Evolutionary conservation across 2,797 vertebrate species (phyloP).

Genomic region (Zenarchopterus dispar): DNA sequence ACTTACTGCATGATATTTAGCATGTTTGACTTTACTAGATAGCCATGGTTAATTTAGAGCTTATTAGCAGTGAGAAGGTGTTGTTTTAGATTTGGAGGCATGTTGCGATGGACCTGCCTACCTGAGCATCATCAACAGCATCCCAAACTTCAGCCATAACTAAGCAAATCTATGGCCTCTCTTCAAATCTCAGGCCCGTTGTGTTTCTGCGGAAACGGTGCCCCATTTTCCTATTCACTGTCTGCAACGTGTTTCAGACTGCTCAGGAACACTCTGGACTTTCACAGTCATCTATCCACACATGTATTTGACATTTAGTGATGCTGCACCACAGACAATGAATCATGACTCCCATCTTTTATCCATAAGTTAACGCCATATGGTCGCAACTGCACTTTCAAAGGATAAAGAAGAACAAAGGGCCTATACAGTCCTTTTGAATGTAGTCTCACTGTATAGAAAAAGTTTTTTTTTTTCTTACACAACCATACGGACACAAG

Average conservation of each 20-base stretch:
- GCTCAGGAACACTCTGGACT: slow-evolving; percentile 24
- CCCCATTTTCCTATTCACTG: slow-evolving; percentile 14
- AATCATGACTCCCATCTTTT: slow-evolving; percentile 56
- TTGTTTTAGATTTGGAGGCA: slow-evolving; percentile 76
- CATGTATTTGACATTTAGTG: slow-evolving; percentile 41
- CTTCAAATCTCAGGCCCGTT: slow-evolving; percentile 8
- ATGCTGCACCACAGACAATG: slow-evolving; percentile 38
- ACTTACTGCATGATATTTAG: slow-evolving; percentile 68
- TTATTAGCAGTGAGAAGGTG: slow-evolving; percentile 87
- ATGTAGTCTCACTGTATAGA: slow-evolving; percentile 51
- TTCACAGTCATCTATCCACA: slow-evolving; percentile 42
- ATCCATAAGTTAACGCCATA: slow-evolving; percentile 63
- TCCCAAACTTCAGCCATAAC: slow-evolving; percentile 42
- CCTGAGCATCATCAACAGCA: slow-evolving; percentile 82
- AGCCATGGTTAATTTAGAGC: slow-evolving; percentile 81
- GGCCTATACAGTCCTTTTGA: slow-evolving; percentile 68
- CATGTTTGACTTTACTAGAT: slow-evolving; percentile 69
- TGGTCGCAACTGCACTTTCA: slow-evolving; percentile 64
- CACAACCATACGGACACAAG: slow-evolving; percentile 22
- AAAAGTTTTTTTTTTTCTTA: slow-evolving; percentile 60
- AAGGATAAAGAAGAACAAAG: slow-evolving; percentile 71
- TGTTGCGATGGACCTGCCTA: slow-evolving; percentile 80
- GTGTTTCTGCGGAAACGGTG: slow-evolving; percentile 30
- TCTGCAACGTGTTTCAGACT: slow-evolving; percentile 14
- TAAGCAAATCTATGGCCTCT: slow-evolving; percentile 30